phyloP scores from a whole-genome alignment of 2,797 vertebrate genomes.

The Pampus argenteus region DNA sequence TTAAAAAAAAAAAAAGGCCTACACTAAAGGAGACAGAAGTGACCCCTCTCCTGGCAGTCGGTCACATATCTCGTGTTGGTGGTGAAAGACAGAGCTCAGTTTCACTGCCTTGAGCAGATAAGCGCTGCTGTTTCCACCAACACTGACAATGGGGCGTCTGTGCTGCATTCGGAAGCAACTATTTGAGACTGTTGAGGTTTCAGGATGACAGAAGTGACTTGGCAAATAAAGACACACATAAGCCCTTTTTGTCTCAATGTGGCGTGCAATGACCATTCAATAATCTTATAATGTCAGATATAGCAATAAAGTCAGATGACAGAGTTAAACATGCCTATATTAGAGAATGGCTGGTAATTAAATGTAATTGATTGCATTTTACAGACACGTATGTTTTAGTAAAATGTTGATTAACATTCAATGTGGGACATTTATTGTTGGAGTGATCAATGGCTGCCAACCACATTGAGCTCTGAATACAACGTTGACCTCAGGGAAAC shows the following conservation, averaged over 20 bases:
- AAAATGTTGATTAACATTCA: background rate
- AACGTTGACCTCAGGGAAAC: constrained; percentile 45
- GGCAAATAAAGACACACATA: background rate
- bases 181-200: constrained; percentile 50
- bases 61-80: constrained; percentile 43
- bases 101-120: constrained; percentile 66
- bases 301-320: background rate
- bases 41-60: constrained; percentile 37
- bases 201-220: constrained; percentile 27
- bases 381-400: background rate
- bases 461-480: constrained; percentile 36
- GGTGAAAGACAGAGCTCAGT: constrained; percentile 63
- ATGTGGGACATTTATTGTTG: constrained; percentile 15
- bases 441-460: constrained; percentile 23
- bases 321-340: background rate
- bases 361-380: background rate
- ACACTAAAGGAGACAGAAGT: background rate
- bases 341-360: background rate
- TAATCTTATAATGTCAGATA: background rate
- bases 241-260: background rate
- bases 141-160: constrained; percentile 66
- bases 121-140: constrained; percentile 45
- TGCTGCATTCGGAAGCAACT: constrained; percentile 47
- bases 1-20: background rate
- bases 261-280: background rate